phyloP scores from a whole-genome alignment of 53 echinoderm and acorn worm genomes.

The Henricia sp. region DNA sequence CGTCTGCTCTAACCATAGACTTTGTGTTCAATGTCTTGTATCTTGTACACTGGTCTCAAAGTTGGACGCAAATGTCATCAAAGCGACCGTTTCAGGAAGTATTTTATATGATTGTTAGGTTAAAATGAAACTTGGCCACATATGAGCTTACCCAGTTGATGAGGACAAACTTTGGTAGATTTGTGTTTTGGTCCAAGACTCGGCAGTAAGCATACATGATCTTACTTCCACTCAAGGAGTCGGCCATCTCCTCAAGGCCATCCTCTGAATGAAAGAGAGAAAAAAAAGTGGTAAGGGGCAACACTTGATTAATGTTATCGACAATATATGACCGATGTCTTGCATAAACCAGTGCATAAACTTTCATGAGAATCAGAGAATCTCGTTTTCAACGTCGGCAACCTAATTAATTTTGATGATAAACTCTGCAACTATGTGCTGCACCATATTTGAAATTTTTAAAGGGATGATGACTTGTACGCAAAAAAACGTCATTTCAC shows the following conservation, averaged over 20 bases:
- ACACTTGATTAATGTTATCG: not conserved
- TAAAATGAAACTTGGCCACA: not conserved
- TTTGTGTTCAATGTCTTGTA: no score
- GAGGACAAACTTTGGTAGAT: constrained; percentile 86
- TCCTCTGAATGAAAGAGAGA: constrained; percentile 64
- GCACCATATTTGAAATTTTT: not conserved
- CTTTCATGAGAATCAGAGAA: no score
- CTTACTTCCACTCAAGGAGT: constrained; percentile 80
- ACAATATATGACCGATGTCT: not conserved
- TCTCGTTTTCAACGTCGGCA: no score
- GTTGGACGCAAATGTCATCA: no score
- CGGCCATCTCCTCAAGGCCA: constrained; percentile 94
- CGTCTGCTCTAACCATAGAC: no score
- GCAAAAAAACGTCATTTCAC: not conserved
- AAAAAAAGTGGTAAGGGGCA: not conserved
- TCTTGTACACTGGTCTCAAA: no score
- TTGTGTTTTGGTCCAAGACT: constrained; percentile 90
- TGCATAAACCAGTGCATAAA: not conserved
- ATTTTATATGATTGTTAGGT: no score
- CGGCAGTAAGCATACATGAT: constrained; percentile 89
- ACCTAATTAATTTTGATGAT: no score
- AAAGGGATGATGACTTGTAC: not conserved
- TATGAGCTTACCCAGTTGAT: constrained; percentile 92
- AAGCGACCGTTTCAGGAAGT: no score
- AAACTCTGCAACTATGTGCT: no score